Evolutionary conservation across 2,888 invertebrate species (phyloP).

Genomic region (Smittia aterrima): DNA sequence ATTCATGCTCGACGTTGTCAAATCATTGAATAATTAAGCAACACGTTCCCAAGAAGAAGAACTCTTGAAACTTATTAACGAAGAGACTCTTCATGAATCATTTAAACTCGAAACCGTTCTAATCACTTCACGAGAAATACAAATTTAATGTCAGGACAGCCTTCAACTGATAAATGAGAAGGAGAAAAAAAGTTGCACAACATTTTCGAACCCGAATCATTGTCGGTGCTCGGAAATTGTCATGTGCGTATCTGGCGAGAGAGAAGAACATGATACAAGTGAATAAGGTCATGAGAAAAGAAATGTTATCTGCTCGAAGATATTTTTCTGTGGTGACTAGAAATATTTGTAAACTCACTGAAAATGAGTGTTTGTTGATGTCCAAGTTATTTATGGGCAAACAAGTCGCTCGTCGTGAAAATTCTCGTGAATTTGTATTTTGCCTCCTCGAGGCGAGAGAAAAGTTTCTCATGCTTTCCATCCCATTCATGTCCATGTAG

Average conservation of each 20-base stretch:
- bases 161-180: not conserved
- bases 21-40: slow-evolving; percentile 4
- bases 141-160: not conserved
- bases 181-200: slow-evolving; percentile 12
- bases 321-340: not conserved
- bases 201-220: not conserved
- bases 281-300: slow-evolving; percentile 35
- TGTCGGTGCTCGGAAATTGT: not conserved
- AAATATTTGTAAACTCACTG: slow-evolving; percentile 15
- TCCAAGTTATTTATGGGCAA: slow-evolving; percentile 24
- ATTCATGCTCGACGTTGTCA: not conserved
- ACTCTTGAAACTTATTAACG: not conserved
- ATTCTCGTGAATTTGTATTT: slow-evolving; percentile 25
- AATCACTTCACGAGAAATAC: slow-evolving; percentile 40
- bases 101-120: slow-evolving; percentile 32
- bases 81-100: not conserved
- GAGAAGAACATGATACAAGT: slow-evolving; percentile 6
- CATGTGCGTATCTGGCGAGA: not conserved
- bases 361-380: slow-evolving; percentile 33
- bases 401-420: not conserved
- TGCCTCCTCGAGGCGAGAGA: not conserved
- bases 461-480: slow-evolving; percentile 6
- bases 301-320: slow-evolving; percentile 18
- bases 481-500: not conserved
- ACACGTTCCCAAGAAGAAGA: slow-evolving; percentile 10